A percentile compares a stretch with the other conserved stretches of the same genome.
phyloP scores from a whole-genome alignment of 2,797 vertebrate genomes.

The Channa striata region DNA sequence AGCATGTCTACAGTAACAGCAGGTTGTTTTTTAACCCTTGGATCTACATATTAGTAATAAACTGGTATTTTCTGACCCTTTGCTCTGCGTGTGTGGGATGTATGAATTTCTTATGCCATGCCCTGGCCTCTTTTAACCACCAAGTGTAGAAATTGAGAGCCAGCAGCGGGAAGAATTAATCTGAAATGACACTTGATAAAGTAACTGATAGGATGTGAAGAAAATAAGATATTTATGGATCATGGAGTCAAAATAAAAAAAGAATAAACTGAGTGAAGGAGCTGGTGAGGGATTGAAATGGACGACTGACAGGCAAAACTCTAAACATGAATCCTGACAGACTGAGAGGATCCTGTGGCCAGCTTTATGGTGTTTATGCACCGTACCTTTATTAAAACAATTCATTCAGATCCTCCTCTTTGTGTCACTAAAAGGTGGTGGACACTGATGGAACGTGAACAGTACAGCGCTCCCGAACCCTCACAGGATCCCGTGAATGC shows the following conservation, averaged over 20 bases:
- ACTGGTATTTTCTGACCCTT: not conserved
- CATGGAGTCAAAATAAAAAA: no score
- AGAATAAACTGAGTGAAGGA: conserved; percentile 4
- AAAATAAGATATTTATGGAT: conserved; percentile 9
- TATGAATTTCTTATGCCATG: not conserved
- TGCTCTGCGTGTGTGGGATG: conserved; percentile 4
- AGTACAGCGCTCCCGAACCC: not conserved
- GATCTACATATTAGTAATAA: not conserved
- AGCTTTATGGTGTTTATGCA: not conserved
- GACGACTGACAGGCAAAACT: conserved; percentile 5
- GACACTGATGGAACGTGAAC: conserved; percentile 5
- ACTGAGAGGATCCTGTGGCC: not conserved
- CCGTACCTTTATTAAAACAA: not conserved
- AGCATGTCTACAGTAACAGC: not conserved
- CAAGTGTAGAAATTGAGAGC: not conserved
- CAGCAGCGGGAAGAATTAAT: not conserved
- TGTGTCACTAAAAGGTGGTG: not conserved
- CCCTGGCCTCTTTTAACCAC: not conserved
- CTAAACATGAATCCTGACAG: conserved; percentile 7
- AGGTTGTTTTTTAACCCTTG: not conserved
- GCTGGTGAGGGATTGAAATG: conserved; percentile 16
- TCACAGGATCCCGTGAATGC: conserved; percentile 9
- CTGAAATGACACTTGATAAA: conserved; percentile 16
- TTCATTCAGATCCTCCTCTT: not conserved
- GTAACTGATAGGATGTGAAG: conserved; percentile 29